These are phyloP conservation scores for Pissodes strobi DNA, from an alignment of 1,140 invertebrate species.

Conservation along the genomic window DNA sequence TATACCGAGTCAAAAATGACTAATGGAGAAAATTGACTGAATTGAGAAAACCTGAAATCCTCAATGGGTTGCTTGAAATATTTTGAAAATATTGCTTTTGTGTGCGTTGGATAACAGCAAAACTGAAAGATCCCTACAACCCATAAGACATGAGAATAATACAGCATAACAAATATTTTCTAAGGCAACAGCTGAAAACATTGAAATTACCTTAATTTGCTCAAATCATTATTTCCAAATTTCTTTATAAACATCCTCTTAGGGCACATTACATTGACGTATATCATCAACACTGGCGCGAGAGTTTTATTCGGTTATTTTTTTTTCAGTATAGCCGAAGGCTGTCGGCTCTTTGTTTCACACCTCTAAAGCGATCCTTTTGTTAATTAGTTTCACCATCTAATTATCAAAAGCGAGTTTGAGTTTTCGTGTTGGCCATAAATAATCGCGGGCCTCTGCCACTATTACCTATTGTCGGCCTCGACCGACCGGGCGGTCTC, in stretches of 20 bases:
- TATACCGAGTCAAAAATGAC: too few relatives aligned
- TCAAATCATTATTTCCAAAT: neutral
- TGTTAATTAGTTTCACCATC: slow-evolving; percentile 58
- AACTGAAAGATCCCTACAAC: too few relatives aligned
- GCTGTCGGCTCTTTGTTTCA: slow-evolving; percentile 54
- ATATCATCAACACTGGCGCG: slow-evolving; percentile 6
- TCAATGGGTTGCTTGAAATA: too few relatives aligned
- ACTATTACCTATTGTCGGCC: slow-evolving; percentile 32
- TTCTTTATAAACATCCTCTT: slow-evolving; percentile 1
- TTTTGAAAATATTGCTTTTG: too few relatives aligned
- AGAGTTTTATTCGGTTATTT: slow-evolving; percentile 3
- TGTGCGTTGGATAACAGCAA: too few relatives aligned
- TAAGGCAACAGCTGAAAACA: too few relatives aligned
- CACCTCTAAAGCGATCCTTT: slow-evolving; percentile 51
- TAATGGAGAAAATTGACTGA: too few relatives aligned
- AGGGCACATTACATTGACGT: neutral
- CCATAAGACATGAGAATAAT: too few relatives aligned
- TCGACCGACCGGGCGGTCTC: slow-evolving; percentile 44
- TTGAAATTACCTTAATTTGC: too few relatives aligned
- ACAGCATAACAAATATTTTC: too few relatives aligned
- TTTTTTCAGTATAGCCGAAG: slow-evolving; percentile 13
- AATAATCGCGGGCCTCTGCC: slow-evolving; percentile 46
- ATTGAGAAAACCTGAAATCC: too few relatives aligned
- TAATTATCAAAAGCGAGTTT: slow-evolving; percentile 52
- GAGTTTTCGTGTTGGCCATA: slow-evolving; percentile 54